phyloP scores from a whole-genome alignment of 2,113 vertebrate species.

The Dolichallabes microphthalmus region DNA sequence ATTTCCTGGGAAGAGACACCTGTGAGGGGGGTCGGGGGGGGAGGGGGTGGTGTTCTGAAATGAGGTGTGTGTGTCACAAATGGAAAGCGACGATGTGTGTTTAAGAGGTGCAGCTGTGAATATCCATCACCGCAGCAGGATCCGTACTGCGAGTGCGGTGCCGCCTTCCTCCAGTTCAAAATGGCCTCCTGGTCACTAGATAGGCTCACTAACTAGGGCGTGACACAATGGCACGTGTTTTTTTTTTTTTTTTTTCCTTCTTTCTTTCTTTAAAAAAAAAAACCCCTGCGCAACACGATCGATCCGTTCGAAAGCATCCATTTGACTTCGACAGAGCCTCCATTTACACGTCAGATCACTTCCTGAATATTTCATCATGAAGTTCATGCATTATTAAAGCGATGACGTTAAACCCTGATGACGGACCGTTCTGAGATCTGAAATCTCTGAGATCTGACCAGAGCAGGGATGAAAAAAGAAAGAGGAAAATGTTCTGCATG shows the following conservation, averaged over 20 bases:
- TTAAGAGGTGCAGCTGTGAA: background rate
- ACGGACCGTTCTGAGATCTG: too few species aligned
- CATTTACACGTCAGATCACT: background rate
- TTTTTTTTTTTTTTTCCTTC: too few species aligned
- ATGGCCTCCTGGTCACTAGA: background rate
- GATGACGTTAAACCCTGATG: background rate
- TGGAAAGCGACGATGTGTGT: background rate
- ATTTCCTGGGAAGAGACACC: constrained; percentile 56
- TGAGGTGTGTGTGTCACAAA: background rate
- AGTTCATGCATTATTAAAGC: background rate
- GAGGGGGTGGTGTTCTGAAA: background rate
- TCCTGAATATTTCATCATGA: background rate
- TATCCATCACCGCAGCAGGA: background rate
- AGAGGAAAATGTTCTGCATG: too few species aligned
- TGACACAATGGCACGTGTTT: too few species aligned
- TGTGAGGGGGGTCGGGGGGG: constrained; percentile 36
- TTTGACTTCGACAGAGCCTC: background rate
- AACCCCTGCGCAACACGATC: background rate
- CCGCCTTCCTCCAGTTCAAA: background rate
- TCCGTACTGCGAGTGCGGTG: background rate
- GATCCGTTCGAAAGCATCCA: background rate
- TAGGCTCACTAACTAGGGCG: background rate
- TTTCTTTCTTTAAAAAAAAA: too few species aligned
- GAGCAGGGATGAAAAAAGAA: background rate
- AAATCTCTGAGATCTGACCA: background rate